Conservation (phyloP, 1,140 invertebrate species). For the Lethocerus indicus region DNA sequence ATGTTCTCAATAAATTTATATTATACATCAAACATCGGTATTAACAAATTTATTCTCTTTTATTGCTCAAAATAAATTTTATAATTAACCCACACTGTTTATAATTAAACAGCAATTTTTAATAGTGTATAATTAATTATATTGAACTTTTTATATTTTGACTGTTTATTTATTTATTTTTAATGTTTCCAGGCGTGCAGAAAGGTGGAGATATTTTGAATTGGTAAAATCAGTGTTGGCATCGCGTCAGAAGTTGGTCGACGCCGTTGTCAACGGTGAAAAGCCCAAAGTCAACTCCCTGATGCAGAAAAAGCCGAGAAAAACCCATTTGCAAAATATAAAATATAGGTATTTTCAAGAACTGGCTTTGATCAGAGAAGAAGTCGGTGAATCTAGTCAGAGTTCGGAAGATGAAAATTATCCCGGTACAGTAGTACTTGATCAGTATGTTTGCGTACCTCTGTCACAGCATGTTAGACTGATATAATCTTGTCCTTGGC, state of each 20-base stretch:
- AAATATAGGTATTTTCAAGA: conserved; percentile 34
- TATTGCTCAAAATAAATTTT: no score
- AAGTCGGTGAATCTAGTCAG: conserved; percentile 43
- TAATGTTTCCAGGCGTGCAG: conserved; percentile 22
- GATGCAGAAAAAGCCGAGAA: conserved; percentile 24
- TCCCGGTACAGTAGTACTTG: conserved; percentile 23
- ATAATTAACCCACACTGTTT: no score
- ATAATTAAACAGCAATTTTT: no score
- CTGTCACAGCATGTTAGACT: no score
- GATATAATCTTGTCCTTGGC: no score
- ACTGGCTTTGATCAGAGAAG: conserved; percentile 29
- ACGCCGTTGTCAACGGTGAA: conserved; percentile 31
- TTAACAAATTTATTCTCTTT: no score
- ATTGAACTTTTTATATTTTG: neutral
- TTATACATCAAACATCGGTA: neutral
- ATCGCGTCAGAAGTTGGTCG: conserved; percentile 44
- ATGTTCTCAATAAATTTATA: no score
- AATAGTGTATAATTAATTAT: no score
- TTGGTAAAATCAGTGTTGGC: conserved; percentile 38
- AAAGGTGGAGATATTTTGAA: conserved; percentile 29
- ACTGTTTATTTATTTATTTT: neutral
- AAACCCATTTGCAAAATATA: conserved; percentile 23
- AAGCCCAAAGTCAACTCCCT: conserved; percentile 29
- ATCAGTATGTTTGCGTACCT: no score
- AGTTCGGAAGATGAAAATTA: conserved; percentile 53